Evolutionary conservation across 2,797 vertebrate genomes (phyloP).

Genomic region (Lacerta viridis): DNA sequence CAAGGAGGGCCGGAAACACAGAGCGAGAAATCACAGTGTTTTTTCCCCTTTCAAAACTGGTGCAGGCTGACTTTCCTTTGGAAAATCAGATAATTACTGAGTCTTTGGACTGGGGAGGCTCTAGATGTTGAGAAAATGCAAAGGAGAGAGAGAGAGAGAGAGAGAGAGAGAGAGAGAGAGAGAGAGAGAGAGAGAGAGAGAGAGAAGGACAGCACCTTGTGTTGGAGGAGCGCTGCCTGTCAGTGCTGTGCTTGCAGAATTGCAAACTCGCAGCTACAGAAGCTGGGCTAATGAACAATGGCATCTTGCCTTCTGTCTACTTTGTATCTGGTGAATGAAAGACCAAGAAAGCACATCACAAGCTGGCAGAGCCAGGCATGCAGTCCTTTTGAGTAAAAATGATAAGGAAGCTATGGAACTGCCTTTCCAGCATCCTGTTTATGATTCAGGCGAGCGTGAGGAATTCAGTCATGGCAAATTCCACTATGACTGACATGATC

Average conservation of each 20-base stretch:
- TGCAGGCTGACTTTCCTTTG: background rate
- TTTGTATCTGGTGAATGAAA: background rate
- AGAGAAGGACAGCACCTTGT: background rate
- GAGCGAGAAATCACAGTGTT: background rate
- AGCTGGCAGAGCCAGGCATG: accelerated
- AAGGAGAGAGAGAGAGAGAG: background rate
- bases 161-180: too few relatives aligned
- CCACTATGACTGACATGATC: background rate
- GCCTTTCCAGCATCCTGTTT: conserved; percentile 8
- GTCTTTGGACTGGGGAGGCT: background rate
- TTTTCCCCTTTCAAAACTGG: background rate
- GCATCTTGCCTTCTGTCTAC: background rate
- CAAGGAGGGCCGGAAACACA: background rate
- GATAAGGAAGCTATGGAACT: conserved; percentile 11
- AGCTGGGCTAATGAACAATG: background rate
- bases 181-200: too few relatives aligned
- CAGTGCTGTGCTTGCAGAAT: background rate
- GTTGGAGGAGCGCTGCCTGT: background rate
- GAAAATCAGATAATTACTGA: background rate
- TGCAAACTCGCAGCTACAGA: background rate
- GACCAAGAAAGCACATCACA: background rate
- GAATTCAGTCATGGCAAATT: conserved; percentile 1
- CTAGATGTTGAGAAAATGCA: background rate
- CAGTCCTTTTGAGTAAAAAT: background rate
- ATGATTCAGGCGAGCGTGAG: background rate